Conservation (phyloP, 2,888 invertebrate species). For the Ormyrus thymus region DNA sequence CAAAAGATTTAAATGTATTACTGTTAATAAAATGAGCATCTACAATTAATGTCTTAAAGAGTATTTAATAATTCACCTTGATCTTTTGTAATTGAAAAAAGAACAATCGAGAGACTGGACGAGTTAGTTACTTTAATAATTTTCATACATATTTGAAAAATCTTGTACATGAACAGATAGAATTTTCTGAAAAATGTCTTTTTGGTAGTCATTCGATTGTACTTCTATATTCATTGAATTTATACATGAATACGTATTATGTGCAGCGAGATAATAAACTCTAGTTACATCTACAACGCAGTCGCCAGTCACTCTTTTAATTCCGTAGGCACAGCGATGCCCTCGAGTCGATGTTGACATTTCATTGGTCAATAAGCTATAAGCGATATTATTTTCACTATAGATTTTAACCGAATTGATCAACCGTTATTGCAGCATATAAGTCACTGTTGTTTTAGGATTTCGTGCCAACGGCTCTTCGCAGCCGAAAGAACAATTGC, state of each 20-base stretch:
- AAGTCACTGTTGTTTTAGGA: neutral
- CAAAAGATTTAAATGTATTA: too few relatives aligned
- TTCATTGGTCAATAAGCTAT: conserved; percentile 34
- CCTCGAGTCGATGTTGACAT: conserved; percentile 38
- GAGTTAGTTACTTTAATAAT: neutral
- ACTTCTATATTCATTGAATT: conserved; percentile 15
- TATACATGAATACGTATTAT: conserved; percentile 39
- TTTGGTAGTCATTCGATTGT: conserved; percentile 28
- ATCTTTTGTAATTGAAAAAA: conserved; percentile 10
- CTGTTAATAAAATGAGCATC: too few relatives aligned
- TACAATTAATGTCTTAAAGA: too few relatives aligned
- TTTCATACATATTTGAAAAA: neutral
- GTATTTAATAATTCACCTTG: conserved; percentile 22
- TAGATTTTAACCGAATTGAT: neutral
- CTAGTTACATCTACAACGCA: conserved; percentile 31
- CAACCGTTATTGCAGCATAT: neutral
- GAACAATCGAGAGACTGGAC: conserved; percentile 29
- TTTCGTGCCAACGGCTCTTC: conserved; percentile 1
- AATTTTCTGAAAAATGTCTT: conserved; percentile 13
- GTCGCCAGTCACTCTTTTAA: conserved; percentile 32
- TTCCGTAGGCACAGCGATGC: conserved; percentile 40
- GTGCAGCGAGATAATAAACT: conserved; percentile 30
- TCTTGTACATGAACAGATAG: neutral
- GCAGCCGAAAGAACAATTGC: neutral
- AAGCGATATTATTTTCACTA: conserved; percentile 17